Evolutionary conservation across 2,888 invertebrate genomes (phyloP).

Genomic region (Phalera bucephala): DNA sequence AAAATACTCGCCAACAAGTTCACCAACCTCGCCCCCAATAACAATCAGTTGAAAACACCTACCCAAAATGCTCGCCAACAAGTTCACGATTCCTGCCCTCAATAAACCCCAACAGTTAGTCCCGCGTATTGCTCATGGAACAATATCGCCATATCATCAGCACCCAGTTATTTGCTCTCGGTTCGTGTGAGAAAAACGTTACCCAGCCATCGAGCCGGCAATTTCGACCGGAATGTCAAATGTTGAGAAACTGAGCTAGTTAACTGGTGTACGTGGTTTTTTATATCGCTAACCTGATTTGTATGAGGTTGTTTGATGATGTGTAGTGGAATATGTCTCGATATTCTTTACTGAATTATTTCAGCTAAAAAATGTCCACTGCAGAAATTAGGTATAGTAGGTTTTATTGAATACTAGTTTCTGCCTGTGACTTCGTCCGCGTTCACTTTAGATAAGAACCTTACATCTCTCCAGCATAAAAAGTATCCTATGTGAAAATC

Average conservation of each 20-base stretch:
- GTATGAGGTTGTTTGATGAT: too few relatives aligned
- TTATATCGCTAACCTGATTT: neutral
- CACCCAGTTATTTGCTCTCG: constrained; percentile 78
- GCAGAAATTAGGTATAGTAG: too few relatives aligned
- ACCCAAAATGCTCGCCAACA: constrained; percentile 1
- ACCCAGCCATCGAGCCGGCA: constrained; percentile 61
- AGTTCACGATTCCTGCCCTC: constrained; percentile 15
- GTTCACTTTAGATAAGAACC: too few relatives aligned
- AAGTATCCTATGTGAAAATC: too few relatives aligned
- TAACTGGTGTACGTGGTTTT: constrained; percentile 24
- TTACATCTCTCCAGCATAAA: too few relatives aligned
- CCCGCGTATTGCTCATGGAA: constrained; percentile 59
- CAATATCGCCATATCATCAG: constrained; percentile 74
- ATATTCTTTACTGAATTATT: too few relatives aligned
- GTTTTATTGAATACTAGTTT: too few relatives aligned
- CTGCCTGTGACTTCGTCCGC: too few relatives aligned
- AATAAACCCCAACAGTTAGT: constrained; percentile 37
- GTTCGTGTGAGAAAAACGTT: constrained; percentile 80
- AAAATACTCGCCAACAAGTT: constrained; percentile 4
- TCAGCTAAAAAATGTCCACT: too few relatives aligned
- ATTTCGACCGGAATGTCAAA: constrained; percentile 77
- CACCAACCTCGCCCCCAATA: too few relatives aligned
- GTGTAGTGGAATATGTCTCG: too few relatives aligned
- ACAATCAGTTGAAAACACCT: too few relatives aligned
- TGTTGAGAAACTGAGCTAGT: constrained; percentile 58